These are phyloP conservation scores for Polydrusus tereticollis DNA, from an alignment of 2,888 invertebrate genomes.

Conservation along the genomic window DNA sequence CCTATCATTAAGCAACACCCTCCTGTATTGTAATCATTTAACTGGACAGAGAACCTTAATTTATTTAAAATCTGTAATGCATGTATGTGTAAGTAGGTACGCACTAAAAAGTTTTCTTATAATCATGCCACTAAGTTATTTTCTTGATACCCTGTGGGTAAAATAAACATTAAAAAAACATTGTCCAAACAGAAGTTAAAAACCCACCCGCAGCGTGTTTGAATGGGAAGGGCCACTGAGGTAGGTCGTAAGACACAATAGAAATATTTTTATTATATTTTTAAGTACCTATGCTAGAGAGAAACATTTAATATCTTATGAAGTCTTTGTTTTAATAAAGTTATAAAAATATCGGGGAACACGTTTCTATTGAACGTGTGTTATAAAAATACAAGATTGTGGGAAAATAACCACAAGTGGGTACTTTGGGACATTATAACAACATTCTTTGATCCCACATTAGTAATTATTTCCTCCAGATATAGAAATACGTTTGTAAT, in stretches of 20 bases:
- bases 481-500: too few relatives aligned
- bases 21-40: too few relatives aligned
- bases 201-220: constrained; percentile 38
- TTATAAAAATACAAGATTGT: not conserved
- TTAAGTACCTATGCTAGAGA: not conserved
- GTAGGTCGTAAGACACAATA: constrained; percentile 41
- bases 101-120: not conserved
- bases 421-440: not conserved
- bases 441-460: too few relatives aligned
- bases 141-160: constrained; percentile 13
- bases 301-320: constrained; percentile 1
- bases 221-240: constrained; percentile 37
- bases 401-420: not conserved
- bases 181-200: constrained; percentile 42
- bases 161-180: constrained; percentile 38
- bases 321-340: constrained; percentile 20
- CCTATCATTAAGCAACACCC: too few relatives aligned
- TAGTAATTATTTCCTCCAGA: too few relatives aligned
- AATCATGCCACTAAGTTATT: not conserved
- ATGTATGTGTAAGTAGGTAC: too few relatives aligned
- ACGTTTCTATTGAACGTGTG: not conserved
- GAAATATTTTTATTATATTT: constrained; percentile 42
- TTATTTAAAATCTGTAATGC: too few relatives aligned
- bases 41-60: too few relatives aligned
- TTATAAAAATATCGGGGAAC: constrained; percentile 13